These are phyloP conservation scores for Mormyrus iriodes DNA, from an alignment of 2,113 vertebrate genomes.

Conservation along the genomic window DNA sequence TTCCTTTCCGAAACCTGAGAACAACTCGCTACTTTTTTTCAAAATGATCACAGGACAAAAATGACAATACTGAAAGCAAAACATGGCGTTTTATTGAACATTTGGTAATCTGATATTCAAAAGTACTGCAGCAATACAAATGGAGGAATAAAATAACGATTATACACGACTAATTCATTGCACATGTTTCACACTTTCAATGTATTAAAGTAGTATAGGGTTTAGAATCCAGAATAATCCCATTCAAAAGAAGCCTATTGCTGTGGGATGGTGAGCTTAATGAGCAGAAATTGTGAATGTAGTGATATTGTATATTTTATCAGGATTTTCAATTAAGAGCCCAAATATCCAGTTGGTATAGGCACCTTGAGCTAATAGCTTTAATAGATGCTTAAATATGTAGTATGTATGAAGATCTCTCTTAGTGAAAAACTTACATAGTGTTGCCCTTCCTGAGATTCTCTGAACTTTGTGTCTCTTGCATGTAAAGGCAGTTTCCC, in stretches of 20 bases:
- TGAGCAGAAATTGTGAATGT: background rate
- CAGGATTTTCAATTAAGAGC: background rate
- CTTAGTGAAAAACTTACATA: background rate
- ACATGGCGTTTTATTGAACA: conserved; percentile 19
- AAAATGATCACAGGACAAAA: background rate
- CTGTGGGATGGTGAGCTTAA: background rate
- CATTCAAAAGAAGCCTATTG: background rate
- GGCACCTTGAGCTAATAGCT: background rate
- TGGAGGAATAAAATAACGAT: background rate
- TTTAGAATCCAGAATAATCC: background rate
- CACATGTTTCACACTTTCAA: background rate
- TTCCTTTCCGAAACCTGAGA: background rate
- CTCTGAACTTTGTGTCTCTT: background rate
- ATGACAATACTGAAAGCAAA: background rate
- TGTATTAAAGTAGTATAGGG: background rate
- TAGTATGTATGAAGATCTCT: background rate
- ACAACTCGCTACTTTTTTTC: background rate
- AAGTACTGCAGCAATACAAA: conserved; percentile 1
- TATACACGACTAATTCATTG: background rate
- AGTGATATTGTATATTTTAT: background rate
- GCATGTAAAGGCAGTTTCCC: background rate
- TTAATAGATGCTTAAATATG: background rate
- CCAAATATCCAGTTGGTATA: background rate
- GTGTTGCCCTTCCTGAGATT: background rate
- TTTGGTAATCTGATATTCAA: conserved; percentile 18